Evolutionary conservation across 2,888 invertebrate genomes (phyloP), one percentile per base, ranked within the genome.

Genomic region (Colostygia pectinataria): DNA sequence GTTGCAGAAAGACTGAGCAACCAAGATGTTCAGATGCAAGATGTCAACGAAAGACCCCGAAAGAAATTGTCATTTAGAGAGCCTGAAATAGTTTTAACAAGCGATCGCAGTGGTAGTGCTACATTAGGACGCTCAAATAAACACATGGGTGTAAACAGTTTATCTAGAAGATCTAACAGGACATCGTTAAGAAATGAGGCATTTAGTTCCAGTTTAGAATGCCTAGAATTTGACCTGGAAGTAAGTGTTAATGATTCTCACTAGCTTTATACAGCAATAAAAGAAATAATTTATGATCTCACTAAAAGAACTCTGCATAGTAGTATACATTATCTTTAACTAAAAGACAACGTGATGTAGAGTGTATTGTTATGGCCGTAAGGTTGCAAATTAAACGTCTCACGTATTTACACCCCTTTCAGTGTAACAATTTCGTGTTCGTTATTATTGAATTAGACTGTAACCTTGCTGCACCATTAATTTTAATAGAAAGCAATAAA

Each of bases 1-100:
- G 74, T 80, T 29, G 57, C 77, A 62, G 80, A 91, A 71, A 91
- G 77, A 83, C 83, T 68, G 63, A 67, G 63, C 42, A 66, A 62
- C 49, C 77, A 74, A 58, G 88, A 88, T 25, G 59, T 73, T 13
- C 73, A 73, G 33, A 59, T 65, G 42, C 80, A 70, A 33, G 90
- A 90, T 36, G 53, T 63, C 14, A 74, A 74, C 61, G 93, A 92
- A 69, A 89, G 94, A 63, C 96, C 96, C 0, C 91, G 96, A 43
- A 97, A 97, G 78, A 97, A 97, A 77, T 85, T 97, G 7, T 97
- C 96, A 5, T 97, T 97, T 80, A 93, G 96, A 52, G 96, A 97
- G 68, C 97, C 97, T 2, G 95, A 95, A 82, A 94, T 95, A 37
- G 90, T 93, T 24, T 48, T 61, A 33, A 43, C 61, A 12, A 55